Conservation (phyloP, 2,797 vertebrate genomes). For the Halcyon badia region DNA sequence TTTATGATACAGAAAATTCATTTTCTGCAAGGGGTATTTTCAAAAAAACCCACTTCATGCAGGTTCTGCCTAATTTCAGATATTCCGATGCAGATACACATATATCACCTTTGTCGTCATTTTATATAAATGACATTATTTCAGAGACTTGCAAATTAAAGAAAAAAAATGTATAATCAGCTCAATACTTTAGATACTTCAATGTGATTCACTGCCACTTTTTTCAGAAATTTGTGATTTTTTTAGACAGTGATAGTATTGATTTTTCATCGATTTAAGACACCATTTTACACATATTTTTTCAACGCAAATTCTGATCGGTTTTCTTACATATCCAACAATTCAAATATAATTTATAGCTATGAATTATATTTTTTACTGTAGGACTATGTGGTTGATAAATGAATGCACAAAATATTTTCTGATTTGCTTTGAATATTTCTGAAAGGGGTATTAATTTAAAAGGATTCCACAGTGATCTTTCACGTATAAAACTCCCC, state of each 20-base stretch:
- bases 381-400: neutral
- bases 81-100: constrained; percentile 28
- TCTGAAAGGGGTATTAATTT: neutral
- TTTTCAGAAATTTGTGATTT: neutral
- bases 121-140: neutral
- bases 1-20: neutral
- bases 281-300: neutral
- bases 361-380: neutral
- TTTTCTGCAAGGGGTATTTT: neutral
- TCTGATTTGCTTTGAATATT: neutral
- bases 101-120: neutral
- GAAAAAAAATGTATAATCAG: neutral
- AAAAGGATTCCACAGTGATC: neutral
- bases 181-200: neutral
- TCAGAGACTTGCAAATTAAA: neutral
- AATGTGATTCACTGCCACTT: neutral
- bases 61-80: neutral
- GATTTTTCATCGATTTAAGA: neutral
- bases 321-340: neutral
- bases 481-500: neutral
- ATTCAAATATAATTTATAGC: neutral
- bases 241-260: neutral
- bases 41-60: neutral
- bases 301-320: neutral
- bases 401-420: neutral